A percentile compares a stretch with the other conserved stretches of the same genome.
Evolutionary conservation across 2,888 invertebrate genomes (phyloP).

Genomic region (Tetheella fluctuosa): DNA sequence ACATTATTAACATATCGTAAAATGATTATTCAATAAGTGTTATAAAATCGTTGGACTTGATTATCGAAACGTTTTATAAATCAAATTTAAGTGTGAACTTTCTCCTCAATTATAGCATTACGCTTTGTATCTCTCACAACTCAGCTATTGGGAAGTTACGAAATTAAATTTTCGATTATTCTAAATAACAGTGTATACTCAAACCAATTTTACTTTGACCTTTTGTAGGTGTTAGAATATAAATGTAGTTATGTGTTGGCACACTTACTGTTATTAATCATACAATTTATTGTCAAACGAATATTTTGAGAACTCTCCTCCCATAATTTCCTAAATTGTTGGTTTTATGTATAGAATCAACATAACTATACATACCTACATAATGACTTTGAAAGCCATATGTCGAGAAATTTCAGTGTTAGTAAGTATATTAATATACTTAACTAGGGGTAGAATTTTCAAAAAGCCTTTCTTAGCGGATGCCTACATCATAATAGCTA

Average conservation of each 20-base stretch:
- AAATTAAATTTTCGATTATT: slow-evolving; percentile 38
- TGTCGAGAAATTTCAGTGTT: too few species aligned
- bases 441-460: too few species aligned
- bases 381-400: too few species aligned
- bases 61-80: neutral
- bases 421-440: too few species aligned
- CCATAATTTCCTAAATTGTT: neutral
- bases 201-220: slow-evolving; percentile 40
- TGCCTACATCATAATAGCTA: too few species aligned
- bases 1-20: neutral
- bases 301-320: neutral
- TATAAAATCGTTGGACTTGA: neutral
- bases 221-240: slow-evolving; percentile 40
- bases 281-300: neutral
- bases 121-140: slow-evolving; percentile 7
- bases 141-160: slow-evolving; percentile 17
- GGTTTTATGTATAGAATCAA: too few species aligned
- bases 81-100: slow-evolving; percentile 4
- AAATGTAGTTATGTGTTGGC: slow-evolving; percentile 15
- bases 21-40: neutral
- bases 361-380: too few species aligned
- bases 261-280: neutral
- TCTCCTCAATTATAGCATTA: slow-evolving; percentile 4
- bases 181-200: slow-evolving; percentile 29
- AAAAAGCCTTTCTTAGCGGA: too few species aligned